These are phyloP conservation scores for Holotrichia oblita DNA, from an alignment of 1,140 invertebrate species.

Conservation along the genomic window DNA sequence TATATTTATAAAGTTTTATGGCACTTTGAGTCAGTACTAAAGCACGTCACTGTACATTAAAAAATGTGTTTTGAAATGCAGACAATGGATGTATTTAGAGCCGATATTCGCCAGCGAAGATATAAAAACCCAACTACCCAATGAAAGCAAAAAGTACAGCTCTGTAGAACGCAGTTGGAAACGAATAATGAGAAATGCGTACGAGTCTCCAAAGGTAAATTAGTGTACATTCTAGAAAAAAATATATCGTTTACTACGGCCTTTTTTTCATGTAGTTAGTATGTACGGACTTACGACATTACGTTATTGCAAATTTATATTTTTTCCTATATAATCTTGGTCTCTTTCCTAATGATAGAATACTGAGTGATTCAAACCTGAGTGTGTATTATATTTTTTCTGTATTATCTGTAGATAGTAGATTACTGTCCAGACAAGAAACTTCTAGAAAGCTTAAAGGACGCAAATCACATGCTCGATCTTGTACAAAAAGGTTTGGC, in stretches of 20 bases:
- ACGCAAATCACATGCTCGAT: constrained; percentile 73
- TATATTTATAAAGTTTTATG: too few relatives aligned
- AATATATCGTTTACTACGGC: too few relatives aligned
- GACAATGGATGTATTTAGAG: constrained; percentile 86
- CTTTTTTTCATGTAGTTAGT: too few relatives aligned
- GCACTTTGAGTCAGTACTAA: too few relatives aligned
- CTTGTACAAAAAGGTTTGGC: constrained; percentile 77
- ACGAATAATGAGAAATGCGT: constrained; percentile 75
- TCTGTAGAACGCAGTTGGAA: constrained; percentile 81
- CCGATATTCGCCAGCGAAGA: constrained; percentile 87
- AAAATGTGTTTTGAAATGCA: constrained; percentile 52
- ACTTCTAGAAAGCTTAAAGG: constrained; percentile 73
- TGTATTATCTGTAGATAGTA: constrained; percentile 64
- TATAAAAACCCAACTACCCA: constrained; percentile 77
- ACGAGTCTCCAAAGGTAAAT: constrained; percentile 70
- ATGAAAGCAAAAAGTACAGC: constrained; percentile 80
- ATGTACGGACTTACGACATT: too few relatives aligned
- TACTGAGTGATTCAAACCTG: too few relatives aligned
- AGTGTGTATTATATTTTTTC: too few relatives aligned
- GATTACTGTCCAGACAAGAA: constrained; percentile 67
- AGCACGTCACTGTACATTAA: too few relatives aligned
- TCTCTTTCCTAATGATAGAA: too few relatives aligned
- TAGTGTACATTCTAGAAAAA: background rate
- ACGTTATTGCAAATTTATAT: too few relatives aligned
- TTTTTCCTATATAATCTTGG: too few relatives aligned